Conservation (phyloP, 2,113 vertebrate genomes). For the Climacteris rufus region DNA sequence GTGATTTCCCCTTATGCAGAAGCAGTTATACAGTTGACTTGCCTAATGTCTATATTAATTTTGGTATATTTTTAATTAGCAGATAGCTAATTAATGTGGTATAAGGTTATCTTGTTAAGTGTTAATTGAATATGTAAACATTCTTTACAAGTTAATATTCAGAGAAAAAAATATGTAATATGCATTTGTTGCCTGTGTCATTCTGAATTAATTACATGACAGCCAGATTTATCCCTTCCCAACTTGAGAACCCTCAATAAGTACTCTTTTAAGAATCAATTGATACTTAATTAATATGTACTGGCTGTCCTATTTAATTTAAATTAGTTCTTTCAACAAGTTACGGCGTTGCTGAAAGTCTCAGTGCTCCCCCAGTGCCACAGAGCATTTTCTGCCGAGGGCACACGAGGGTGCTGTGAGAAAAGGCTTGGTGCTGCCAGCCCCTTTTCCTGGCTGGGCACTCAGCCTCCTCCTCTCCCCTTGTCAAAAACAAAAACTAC, state of each 20-base stretch:
- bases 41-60: slow-evolving; percentile 56
- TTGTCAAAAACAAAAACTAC: neutral
- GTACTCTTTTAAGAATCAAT: slow-evolving; percentile 71
- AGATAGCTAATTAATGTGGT: slow-evolving; percentile 60
- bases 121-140: slow-evolving; percentile 73
- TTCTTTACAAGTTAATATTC: slow-evolving; percentile 64
- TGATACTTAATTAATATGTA: slow-evolving; percentile 73
- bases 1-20: neutral
- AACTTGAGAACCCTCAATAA: slow-evolving; percentile 65
- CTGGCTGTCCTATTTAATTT: slow-evolving; percentile 65
- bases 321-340: slow-evolving; percentile 56
- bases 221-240: slow-evolving; percentile 63
- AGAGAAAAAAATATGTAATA: slow-evolving; percentile 45
- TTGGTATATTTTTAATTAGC: slow-evolving; percentile 56
- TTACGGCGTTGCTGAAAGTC: neutral
- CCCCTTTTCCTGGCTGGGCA: neutral
- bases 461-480: neutral
- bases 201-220: slow-evolving; percentile 67
- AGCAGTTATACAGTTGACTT: neutral
- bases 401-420: slow-evolving; percentile 65
- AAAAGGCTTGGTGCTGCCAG: slow-evolving; percentile 21
- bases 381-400: neutral
- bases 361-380: neutral
- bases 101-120: slow-evolving; percentile 67
- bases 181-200: slow-evolving; percentile 55